A percentile compares a stretch with the other conserved stretches of the same genome.
Conservation (phyloP, 2,888 invertebrate genomes). For the Galerucella nymphaeae region DNA sequence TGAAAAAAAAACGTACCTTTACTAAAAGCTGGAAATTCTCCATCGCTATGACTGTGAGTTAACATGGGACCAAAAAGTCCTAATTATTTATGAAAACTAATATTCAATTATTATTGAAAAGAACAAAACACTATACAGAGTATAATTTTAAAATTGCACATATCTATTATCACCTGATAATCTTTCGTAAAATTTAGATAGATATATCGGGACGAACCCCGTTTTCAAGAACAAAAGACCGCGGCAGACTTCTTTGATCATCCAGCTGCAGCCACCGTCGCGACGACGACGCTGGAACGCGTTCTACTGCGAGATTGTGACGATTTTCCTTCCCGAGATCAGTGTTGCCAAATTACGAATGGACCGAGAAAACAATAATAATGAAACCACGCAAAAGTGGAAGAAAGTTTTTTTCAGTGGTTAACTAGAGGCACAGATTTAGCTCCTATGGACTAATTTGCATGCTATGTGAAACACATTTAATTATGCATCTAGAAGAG, state of each 20-base stretch:
- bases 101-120: no score
- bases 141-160: no score
- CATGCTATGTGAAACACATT: no score
- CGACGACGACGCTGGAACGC: slow-evolving; percentile 48
- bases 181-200: neutral
- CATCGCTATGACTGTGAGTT: slow-evolving; percentile 87
- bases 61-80: slow-evolving; percentile 70
- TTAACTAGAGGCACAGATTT: no score
- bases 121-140: no score
- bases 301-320: slow-evolving; percentile 39
- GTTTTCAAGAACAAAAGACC: slow-evolving; percentile 33
- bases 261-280: slow-evolving; percentile 34
- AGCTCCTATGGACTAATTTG: no score
- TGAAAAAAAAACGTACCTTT: slow-evolving; percentile 70
- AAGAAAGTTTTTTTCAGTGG: no score
- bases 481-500: no score
- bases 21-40: slow-evolving; percentile 84
- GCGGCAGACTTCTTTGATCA: slow-evolving; percentile 14
- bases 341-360: slow-evolving; percentile 20
- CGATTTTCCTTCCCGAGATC: slow-evolving; percentile 16
- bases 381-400: neutral
- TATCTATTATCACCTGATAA: neutral
- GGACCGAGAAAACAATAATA: neutral
- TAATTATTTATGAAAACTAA: neutral
- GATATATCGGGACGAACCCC: slow-evolving; percentile 15